A percentile compares a stretch with the other conserved stretches of the same genome.
Evolutionary conservation across 1,140 invertebrate species (phyloP).

Genomic region (Callitettix versicolor): DNA sequence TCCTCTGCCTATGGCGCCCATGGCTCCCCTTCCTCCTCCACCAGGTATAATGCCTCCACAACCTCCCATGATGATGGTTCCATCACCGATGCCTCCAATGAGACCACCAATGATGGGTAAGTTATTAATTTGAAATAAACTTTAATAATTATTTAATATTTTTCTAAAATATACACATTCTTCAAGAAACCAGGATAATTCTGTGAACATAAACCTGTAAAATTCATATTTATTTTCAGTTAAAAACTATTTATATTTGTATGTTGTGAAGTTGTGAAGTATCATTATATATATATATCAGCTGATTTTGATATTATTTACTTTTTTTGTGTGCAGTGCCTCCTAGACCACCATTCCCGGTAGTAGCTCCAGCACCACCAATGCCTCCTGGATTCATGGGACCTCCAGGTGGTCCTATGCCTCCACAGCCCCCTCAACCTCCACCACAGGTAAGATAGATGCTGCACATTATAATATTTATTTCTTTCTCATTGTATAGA

Average conservation of each 20-base stretch:
- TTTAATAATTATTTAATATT: too few relatives aligned
- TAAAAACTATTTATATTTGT: too few relatives aligned
- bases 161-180: too few relatives aligned
- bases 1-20: conserved; percentile 15
- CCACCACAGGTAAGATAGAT: too few relatives aligned
- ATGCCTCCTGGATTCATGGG: conserved; percentile 27
- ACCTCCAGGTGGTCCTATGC: conserved; percentile 22
- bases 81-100: conserved; percentile 44
- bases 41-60: conserved; percentile 35
- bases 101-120: conserved; percentile 25
- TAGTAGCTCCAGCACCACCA: conserved; percentile 31
- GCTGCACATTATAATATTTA: too few relatives aligned
- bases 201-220: not conserved
- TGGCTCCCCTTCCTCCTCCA: conserved; percentile 26
- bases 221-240: too few relatives aligned
- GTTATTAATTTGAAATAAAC: conserved; percentile 10
- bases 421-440: conserved; percentile 22
- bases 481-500: too few relatives aligned
- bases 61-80: conserved; percentile 49
- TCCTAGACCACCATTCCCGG: conserved; percentile 38
- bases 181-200: too few relatives aligned
- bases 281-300: not conserved
- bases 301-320: conserved; percentile 6
- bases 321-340: conserved; percentile 32
- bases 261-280: not conserved